phyloP scores from a whole-genome alignment of 2,797 vertebrate species.

The Acestrorhynchus altus region DNA sequence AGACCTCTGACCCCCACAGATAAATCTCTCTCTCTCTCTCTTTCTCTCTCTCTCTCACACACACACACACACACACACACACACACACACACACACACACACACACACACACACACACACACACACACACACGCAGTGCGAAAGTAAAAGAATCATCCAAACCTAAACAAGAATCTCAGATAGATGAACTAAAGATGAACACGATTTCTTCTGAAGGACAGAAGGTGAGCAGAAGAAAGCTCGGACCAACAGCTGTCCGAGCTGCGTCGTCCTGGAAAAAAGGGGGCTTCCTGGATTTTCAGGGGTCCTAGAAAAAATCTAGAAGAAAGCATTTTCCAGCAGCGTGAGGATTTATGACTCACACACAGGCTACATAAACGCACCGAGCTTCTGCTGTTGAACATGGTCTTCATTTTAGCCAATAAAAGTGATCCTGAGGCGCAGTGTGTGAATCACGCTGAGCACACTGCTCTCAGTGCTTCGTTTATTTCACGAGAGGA shows the following conservation, averaged over 20 bases:
- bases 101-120: not conserved
- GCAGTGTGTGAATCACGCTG: too few relatives aligned
- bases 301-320: not conserved
- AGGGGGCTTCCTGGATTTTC: not conserved
- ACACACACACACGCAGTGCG: not conserved
- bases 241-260: slow-evolving; percentile 20
- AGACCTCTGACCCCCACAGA: slow-evolving; percentile 29
- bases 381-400: not conserved
- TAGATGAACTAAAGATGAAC: too few relatives aligned
- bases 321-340: not conserved
- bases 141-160: too few relatives aligned
- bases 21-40: slow-evolving; percentile 19
- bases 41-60: slow-evolving; percentile 40
- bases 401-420: not conserved
- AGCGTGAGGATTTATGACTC: not conserved
- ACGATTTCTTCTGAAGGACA: not conserved
- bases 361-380: not conserved
- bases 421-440: not conserved
- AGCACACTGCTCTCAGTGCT: too few relatives aligned
- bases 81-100: slow-evolving; percentile 11
- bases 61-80: slow-evolving; percentile 36
- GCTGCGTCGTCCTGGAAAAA: not conserved
- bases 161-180: too few relatives aligned
- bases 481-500: too few relatives aligned
- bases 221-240: slow-evolving; percentile 33